These are phyloP conservation scores for Platypus cylindrus DNA, from an alignment of 2,888 invertebrate genomes.

Conservation along the genomic window DNA sequence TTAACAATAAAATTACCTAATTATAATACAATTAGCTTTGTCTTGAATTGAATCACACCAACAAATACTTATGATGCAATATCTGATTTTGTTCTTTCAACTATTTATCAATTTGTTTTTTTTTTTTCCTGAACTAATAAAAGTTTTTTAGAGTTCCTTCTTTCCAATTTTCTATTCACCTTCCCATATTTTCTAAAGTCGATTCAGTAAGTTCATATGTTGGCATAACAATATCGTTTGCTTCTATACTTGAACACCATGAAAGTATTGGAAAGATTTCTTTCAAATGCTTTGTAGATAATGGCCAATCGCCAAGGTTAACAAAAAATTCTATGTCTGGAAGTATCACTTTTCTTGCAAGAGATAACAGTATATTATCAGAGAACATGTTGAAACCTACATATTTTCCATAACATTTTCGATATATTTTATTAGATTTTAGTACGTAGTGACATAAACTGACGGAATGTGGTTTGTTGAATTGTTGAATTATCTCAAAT, in stretches of 20 bases:
- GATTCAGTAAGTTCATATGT: slow-evolving; percentile 93
- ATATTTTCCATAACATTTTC: slow-evolving; percentile 87
- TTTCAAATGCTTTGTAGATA: slow-evolving; percentile 40
- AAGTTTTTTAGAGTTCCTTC: no score
- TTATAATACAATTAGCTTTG: no score
- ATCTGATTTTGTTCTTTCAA: no score
- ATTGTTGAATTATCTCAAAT: slow-evolving; percentile 44
- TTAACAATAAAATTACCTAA: neutral
- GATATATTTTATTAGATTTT: slow-evolving; percentile 67
- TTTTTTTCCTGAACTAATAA: no score
- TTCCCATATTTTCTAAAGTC: slow-evolving; percentile 84
- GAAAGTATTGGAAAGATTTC: slow-evolving; percentile 74
- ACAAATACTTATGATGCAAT: no score
- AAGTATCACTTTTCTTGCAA: slow-evolving; percentile 64
- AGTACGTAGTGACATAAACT: slow-evolving; percentile 86
- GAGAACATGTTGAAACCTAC: slow-evolving; percentile 93
- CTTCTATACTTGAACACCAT: slow-evolving; percentile 87
- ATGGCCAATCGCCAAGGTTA: slow-evolving; percentile 94
- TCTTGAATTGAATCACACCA: no score
- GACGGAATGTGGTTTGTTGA: slow-evolving; percentile 64
- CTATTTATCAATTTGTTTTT: no score
- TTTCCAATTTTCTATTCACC: slow-evolving; percentile 41
- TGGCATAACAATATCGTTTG: slow-evolving; percentile 82
- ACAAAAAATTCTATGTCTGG: slow-evolving; percentile 84
- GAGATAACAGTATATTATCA: slow-evolving; percentile 72